phyloP scores from a whole-genome alignment of 2,113 vertebrate species.

The Neofelis nebulosa region DNA sequence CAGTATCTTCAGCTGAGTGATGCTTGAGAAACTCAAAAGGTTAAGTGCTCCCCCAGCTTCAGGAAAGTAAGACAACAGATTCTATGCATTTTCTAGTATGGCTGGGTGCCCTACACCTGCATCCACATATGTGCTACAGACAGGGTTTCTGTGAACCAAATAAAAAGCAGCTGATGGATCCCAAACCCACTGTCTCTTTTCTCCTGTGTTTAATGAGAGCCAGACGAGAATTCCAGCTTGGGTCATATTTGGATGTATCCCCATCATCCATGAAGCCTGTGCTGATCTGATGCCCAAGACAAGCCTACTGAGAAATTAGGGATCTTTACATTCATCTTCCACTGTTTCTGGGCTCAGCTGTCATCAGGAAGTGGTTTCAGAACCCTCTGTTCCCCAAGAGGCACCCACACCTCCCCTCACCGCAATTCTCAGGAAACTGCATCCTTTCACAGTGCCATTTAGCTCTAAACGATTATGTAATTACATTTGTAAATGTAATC shows the following conservation, averaged over 20 bases:
- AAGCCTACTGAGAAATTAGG: background rate
- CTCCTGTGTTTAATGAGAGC: background rate
- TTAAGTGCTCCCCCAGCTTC: background rate
- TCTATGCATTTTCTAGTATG: background rate
- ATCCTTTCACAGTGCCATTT: constrained; percentile 72
- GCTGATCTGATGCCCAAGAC: background rate
- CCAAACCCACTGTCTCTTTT: background rate
- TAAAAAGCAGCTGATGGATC: background rate
- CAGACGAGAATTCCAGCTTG: background rate
- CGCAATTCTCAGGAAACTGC: constrained; percentile 48
- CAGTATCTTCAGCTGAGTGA: background rate
- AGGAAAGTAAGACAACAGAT: background rate
- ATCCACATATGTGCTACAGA: rapidly evolving
- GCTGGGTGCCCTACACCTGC: background rate
- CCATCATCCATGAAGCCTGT: background rate
- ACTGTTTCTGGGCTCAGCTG: background rate
- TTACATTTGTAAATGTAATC: constrained; percentile 86
- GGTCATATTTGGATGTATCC: background rate
- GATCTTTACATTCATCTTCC: background rate
- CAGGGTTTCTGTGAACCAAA: background rate
- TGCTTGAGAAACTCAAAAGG: background rate
- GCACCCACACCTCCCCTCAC: background rate
- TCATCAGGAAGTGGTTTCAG: background rate
- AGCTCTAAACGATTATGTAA: constrained; percentile 84
- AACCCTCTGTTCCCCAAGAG: background rate